Evolutionary conservation across 1,140 invertebrate species (phyloP).

Genomic region (Dendrolimus kikuchii): DNA sequence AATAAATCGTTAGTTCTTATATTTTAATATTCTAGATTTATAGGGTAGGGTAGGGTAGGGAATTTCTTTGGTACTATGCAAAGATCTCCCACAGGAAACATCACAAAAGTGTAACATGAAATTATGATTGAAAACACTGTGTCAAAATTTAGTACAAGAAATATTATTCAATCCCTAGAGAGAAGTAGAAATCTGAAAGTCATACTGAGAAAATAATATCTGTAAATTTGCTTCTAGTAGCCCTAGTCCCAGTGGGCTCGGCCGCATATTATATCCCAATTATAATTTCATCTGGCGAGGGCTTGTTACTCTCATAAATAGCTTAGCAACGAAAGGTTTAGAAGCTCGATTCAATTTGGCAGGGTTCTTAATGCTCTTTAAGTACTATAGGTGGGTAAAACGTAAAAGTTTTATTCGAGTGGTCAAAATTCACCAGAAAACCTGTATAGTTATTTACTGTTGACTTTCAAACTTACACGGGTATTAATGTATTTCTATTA

Average conservation of each 20-base stretch:
- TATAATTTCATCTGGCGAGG: constrained; percentile 40
- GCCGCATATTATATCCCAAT: constrained; percentile 38
- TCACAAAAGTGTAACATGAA: no score
- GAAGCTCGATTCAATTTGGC: constrained; percentile 38
- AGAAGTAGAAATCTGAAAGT: neutral
- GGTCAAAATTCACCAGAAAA: neutral
- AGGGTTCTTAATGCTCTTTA: constrained; percentile 35
- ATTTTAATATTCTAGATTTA: no score
- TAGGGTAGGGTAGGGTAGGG: no score
- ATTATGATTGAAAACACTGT: neutral
- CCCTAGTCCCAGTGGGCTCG: constrained; percentile 7
- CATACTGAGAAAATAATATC: no score
- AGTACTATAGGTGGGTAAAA: constrained; percentile 24
- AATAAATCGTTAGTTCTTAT: no score
- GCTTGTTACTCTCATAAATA: constrained; percentile 42
- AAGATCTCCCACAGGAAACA: no score
- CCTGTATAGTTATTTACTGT: no score
- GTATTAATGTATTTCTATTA: no score
- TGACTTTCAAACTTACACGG: no score
- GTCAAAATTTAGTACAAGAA: neutral
- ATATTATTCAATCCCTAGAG: neutral
- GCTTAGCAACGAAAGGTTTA: constrained; percentile 40
- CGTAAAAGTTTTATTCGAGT: constrained; percentile 26
- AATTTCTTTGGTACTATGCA: no score
- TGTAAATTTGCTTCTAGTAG: no score